Evolutionary conservation across 2,888 invertebrate species (phyloP), one percentile per base, ranked within the genome.

Genomic region (Exephanes ischioxanthus): DNA sequence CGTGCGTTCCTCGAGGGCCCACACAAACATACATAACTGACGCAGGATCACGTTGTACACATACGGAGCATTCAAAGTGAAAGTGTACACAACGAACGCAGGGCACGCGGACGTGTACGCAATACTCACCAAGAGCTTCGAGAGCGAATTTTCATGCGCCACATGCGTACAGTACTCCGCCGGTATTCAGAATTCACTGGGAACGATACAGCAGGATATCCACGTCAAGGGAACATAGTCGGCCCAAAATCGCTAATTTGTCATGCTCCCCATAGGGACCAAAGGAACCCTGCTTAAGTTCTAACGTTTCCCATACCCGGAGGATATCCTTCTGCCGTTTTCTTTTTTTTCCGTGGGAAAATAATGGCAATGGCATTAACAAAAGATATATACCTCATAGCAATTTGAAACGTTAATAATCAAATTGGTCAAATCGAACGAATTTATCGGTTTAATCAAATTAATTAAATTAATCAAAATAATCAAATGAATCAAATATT

Each of bases 11-110:
- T 45, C 11, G 61, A 45, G 73, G 41, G 73, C 73, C 30, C 58
- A 16, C 58, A 19, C 45, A 45, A 45, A n/a, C 73, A 58, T 26
- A 58, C 58, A 16, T 45, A 58, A 41, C 58, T 16, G 72, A 45
- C 58, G 72, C 19, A 41, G 58, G 16, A 73, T 73, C 37, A 9
- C 45, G 37, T 41, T 55, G 55, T 53, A 53, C 19, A 71, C 51
- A 33, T 72, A 72, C 55, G 72, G 19, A 61, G 30, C 45, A 73
- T 58, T 73, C 73, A 45, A 73, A 73, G 73, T 58, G 73, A 73
- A 73, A 73, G 73, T 73, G 41, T 58, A 73, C 58, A 45, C 26
- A 16, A 26, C 37, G 41, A 26, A 45, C 51, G 58, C 37, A 26
- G 41, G 41, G 45, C 53, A 45, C 37, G 41, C 55, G 3, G 41